phyloP scores from a whole-genome alignment of 2,113 vertebrate genomes.

The Cryptotis parvus region DNA sequence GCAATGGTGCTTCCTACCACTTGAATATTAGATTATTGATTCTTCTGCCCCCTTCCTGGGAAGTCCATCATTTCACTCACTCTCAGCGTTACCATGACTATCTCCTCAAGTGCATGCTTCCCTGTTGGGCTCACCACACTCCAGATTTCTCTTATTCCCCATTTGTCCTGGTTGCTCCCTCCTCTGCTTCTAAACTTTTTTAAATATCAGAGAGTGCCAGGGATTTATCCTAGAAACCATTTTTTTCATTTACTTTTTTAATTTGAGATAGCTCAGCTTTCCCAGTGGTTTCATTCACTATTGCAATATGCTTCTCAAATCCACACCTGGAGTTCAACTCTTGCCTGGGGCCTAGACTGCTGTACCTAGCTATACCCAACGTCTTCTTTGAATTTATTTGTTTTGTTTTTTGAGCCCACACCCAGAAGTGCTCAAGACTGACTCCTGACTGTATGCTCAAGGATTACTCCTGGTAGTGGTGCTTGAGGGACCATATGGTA shows the following conservation, averaged over 20 bases:
- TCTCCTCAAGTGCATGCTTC: background rate
- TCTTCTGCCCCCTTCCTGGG: background rate
- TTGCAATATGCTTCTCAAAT: background rate
- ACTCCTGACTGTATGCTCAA: no score
- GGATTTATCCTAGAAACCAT: background rate
- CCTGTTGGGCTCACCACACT: background rate
- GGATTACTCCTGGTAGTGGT: no score
- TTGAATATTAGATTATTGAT: constrained; percentile 15
- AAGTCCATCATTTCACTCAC: background rate
- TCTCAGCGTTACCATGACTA: constrained; percentile 7
- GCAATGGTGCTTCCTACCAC: background rate
- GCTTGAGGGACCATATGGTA: no score
- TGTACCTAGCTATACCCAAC: background rate
- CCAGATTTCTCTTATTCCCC: background rate
- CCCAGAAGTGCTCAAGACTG: no score
- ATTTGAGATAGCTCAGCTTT: constrained; percentile 4
- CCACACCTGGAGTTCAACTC: background rate
- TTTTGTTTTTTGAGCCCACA: no score
- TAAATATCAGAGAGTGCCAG: background rate
- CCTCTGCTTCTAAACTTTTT: constrained; percentile 1
- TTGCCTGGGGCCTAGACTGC: background rate
- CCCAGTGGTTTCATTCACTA: background rate
- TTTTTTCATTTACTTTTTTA: constrained; percentile 28
- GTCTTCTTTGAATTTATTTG: background rate
- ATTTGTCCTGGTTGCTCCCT: background rate